These are phyloP conservation scores for Tetragonisca angustula DNA, from an alignment of 2,888 invertebrate species.

Conservation along the genomic window DNA sequence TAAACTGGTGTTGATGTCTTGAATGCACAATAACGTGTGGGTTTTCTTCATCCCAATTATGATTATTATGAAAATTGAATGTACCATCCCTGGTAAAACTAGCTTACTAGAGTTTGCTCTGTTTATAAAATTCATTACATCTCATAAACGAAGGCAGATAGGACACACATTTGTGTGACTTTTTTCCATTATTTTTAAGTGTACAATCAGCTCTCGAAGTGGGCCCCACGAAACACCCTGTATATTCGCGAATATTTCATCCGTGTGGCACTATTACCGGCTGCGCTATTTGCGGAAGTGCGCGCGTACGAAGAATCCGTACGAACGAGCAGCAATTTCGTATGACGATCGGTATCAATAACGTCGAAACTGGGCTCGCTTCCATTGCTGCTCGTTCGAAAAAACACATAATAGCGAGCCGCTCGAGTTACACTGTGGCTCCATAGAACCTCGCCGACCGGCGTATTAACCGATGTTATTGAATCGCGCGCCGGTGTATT, in stretches of 20 bases:
- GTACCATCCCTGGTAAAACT: no score
- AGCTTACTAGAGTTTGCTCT: no score
- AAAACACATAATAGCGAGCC: conserved; percentile 32
- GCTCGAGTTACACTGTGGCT: conserved; percentile 34
- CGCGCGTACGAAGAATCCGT: background rate
- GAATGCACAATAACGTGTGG: no score
- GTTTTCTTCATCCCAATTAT: no score
- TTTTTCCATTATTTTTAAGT: no score
- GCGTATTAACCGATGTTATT: conserved; percentile 66
- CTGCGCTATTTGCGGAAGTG: background rate
- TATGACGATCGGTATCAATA: conserved; percentile 28
- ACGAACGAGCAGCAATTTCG: conserved; percentile 12
- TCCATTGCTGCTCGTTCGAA: conserved; percentile 10
- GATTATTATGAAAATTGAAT: no score
- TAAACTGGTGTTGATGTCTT: no score
- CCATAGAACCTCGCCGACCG: conserved; percentile 30
- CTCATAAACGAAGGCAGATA: no score
- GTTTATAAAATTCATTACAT: no score
- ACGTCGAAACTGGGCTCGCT: conserved; percentile 6
- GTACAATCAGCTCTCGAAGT: no score
- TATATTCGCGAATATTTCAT: background rate
- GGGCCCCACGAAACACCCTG: no score
- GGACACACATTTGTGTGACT: no score
- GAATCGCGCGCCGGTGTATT: conserved; percentile 71
- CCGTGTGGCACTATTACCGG: background rate